Evolutionary conservation across 2,113 vertebrate species (phyloP).

Genomic region (Pterocles orientalis): DNA sequence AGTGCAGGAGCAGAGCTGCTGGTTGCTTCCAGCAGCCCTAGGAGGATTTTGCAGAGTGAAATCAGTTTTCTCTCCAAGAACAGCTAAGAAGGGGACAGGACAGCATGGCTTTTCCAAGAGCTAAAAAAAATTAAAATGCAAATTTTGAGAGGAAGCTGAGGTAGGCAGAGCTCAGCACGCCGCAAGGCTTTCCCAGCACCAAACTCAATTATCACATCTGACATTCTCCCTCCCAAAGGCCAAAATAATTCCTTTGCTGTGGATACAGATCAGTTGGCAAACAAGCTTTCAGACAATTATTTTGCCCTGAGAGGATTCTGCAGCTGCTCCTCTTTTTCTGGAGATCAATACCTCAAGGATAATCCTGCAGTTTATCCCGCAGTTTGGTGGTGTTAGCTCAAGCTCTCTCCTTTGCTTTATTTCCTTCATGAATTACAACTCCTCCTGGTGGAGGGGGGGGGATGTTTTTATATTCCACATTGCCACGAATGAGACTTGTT

Average conservation of each 20-base stretch:
- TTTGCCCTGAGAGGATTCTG: conserved; percentile 47
- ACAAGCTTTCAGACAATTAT: conserved; percentile 30
- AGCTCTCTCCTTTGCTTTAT: conserved; percentile 6
- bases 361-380: conserved; percentile 51
- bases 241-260: conserved; percentile 46
- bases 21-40: background rate
- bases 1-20: background rate
- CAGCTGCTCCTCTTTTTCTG: conserved; percentile 53
- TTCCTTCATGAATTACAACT: conserved; percentile 46
- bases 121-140: background rate
- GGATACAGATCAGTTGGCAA: conserved; percentile 25
- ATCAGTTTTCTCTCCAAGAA: background rate
- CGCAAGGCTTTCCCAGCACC: background rate
- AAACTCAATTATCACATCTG: conserved; percentile 10
- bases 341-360: conserved; percentile 51
- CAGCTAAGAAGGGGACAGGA: background rate
- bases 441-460: background rate
- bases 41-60: background rate
- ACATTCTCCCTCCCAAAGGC: background rate
- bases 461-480: background rate
- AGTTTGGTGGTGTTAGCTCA: conserved; percentile 4
- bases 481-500: background rate
- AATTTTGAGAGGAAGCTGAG: background rate
- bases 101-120: background rate
- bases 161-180: background rate